Percentiles rank a stretch among this genome's conserved stretches.
These are phyloP conservation scores for Cyanoderma ruficeps DNA, from an alignment of 2,113 vertebrate genomes.

Conservation along the genomic window DNA sequence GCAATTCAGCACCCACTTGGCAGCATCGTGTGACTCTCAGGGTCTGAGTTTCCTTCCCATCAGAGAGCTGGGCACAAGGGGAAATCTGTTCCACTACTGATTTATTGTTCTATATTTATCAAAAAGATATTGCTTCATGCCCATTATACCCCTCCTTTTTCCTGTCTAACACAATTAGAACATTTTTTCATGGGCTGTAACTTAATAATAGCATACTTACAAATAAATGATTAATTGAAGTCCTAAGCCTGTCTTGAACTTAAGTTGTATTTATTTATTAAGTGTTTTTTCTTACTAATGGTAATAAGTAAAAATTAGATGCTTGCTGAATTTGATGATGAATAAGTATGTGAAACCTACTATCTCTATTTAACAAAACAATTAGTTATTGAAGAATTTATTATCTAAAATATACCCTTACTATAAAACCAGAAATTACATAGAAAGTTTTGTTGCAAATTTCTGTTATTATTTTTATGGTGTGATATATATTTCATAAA, in stretches of 20 bases:
- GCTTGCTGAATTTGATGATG: not conserved
- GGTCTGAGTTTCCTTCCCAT: not conserved
- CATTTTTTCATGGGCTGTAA: not conserved
- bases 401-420: not conserved
- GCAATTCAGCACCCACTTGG: not conserved
- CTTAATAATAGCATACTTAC: not conserved
- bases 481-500: not conserved
- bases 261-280: not conserved
- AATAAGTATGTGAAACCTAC: not conserved
- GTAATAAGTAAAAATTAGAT: not conserved
- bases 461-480: not conserved
- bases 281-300: not conserved
- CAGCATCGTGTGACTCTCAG: rapidly evolving
- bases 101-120: not conserved
- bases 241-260: not conserved
- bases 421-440: not conserved
- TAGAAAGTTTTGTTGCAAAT: not conserved
- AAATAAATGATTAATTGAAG: not conserved
- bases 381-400: not conserved
- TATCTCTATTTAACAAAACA: not conserved
- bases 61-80: rapidly evolving
- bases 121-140: not conserved
- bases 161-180: not conserved
- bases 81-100: not conserved
- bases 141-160: not conserved